A percentile compares a stretch with the other conserved stretches of the same genome.
phyloP scores from a whole-genome alignment of 23 tunicate species.

The Diplosoma virens region DNA sequence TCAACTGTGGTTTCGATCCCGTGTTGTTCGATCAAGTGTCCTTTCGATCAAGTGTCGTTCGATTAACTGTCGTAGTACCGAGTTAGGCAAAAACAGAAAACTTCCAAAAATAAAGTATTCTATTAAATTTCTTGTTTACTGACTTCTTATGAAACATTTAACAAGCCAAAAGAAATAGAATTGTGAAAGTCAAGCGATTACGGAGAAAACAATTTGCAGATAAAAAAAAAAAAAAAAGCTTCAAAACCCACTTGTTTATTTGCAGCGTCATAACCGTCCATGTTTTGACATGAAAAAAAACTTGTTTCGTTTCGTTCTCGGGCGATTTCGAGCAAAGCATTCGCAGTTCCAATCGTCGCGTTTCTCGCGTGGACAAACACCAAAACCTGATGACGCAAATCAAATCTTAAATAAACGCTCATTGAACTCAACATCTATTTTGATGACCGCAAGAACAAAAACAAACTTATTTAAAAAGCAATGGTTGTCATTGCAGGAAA shows the following conservation, averaged over 20 bases:
- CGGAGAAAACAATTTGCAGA: too few species aligned
- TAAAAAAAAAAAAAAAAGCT: neutral
- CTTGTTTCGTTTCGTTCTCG: conserved; percentile 55
- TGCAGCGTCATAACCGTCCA: conserved; percentile 67
- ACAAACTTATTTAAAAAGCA: neutral
- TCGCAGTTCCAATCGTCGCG: conserved; percentile 76
- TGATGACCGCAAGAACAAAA: neutral
- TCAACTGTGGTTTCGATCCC: too few species aligned
- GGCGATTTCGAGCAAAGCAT: conserved; percentile 77
- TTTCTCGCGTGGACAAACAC: conserved; percentile 96
- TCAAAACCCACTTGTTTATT: conserved; percentile 48
- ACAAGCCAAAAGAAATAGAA: too few species aligned
- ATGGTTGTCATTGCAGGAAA: neutral
- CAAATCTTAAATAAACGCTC: neutral
- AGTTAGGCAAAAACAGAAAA: too few species aligned
- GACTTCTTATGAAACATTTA: too few species aligned
- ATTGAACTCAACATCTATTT: too few species aligned
- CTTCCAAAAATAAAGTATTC: too few species aligned
- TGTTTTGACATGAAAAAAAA: conserved; percentile 53
- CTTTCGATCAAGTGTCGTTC: too few species aligned
- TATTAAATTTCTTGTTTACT: too few species aligned
- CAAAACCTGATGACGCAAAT: conserved; percentile 56
- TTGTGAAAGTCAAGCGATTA: too few species aligned
- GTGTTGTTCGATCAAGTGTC: too few species aligned
- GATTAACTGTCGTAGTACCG: too few species aligned